phyloP scores from a whole-genome alignment of 2,797 vertebrate genomes.

The Hapalemur alaotrensis region DNA sequence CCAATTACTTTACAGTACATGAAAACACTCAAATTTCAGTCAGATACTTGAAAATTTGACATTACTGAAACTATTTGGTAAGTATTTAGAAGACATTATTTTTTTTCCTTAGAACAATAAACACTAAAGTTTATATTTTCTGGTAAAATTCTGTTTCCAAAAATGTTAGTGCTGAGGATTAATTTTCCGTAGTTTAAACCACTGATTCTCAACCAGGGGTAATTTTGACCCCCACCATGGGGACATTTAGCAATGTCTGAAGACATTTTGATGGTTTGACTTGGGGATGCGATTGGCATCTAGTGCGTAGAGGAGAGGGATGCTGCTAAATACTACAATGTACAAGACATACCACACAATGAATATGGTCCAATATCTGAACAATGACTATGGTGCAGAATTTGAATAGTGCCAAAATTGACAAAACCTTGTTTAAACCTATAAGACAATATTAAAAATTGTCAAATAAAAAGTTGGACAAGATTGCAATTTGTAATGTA shows the following conservation, averaged over 20 bases:
- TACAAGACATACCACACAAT: neutral
- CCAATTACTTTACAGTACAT: neutral
- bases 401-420: neutral
- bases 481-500: neutral
- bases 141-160: neutral
- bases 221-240: neutral
- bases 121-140: neutral
- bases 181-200: neutral
- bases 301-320: neutral
- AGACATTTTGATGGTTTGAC: neutral
- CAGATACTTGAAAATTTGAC: neutral
- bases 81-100: neutral
- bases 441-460: neutral
- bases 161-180: neutral
- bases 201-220: neutral
- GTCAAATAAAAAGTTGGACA: neutral
- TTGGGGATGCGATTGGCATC: neutral
- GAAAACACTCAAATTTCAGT: neutral
- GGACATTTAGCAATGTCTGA: neutral
- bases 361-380: neutral
- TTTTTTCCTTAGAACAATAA: neutral
- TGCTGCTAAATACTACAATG: neutral
- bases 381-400: neutral
- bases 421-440: neutral
- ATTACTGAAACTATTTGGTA: neutral